Base-by-base conservation (phyloP, 2,113 vertebrate species). In the Argyrosomus japonicus region DNA sequence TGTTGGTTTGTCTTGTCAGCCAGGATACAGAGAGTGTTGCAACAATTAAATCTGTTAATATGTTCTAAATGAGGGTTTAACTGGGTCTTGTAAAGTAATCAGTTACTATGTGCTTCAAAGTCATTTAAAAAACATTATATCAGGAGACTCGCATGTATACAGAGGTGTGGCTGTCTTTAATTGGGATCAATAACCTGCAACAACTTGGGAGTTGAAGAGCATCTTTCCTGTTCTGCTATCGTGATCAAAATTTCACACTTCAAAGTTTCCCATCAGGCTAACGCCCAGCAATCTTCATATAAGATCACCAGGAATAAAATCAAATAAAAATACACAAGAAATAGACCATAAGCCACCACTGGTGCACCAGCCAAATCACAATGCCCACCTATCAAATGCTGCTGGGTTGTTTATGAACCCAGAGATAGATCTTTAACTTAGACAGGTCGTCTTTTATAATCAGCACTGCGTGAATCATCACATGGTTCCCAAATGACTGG, bases 401-500 rank as follows among this genome's bases (percentile, higher is more conserved):
- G 60, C 23, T 48, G 12, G 27, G 27, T n/a, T 23, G 36, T 69
- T 89, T 80, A 83, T 61, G 57, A 86, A 84, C 51, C 75, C 40
- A 56, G n/a, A 68, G 61, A 88, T 65, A 76, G 73, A 79, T 45
- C 64, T 88, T 75, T 64, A 57, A 32, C 27, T 12, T 12, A 21
- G 65, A 56, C 40, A 56, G 23, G n/a, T 80, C 62, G 5, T 65
- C 57, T 82, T 77, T 75, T n/a, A n/a, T 51, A 25, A 75, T 36
- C 53, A 60, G n/a, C 15, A 25, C 17, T 47, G 61, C 67, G 54
- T 79, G 25, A 36, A 40, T 40, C 40, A 54, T 93, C 86, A 89
- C 88, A 84, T 86, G 84, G 60, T 82, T 87, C 56, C 51, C 65
- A 74, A 84, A 73, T 82, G 84, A 88, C 68, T 77, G 48, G 27